Evolutionary conservation across 2,797 vertebrate genomes (phyloP), one percentile per base, ranked within the genome.

Genomic region (Amniataba percoides): DNA sequence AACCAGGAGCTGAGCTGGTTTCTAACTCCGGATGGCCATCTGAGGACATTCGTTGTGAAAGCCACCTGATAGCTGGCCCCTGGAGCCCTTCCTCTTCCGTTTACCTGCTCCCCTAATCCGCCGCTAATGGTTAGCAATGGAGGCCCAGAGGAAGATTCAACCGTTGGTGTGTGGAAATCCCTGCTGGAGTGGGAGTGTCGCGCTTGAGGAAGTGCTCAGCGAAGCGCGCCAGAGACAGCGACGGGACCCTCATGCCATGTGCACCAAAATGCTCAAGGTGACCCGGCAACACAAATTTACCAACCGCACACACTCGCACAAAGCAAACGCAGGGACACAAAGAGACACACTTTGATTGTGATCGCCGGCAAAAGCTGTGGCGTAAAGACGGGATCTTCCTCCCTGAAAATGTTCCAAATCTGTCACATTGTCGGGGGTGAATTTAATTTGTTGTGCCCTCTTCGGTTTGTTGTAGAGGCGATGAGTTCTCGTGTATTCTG

Each of bases 131-230:
- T 92, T 92, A 92, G 94, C 89, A 88, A 89, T 90, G 84, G 91
- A 88, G 91, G 90, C 95, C 93, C 90, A 81, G 91, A 93, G 91
- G 93, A 92, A 87, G 92, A 90, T 88, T 88, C 86, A 82, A 62
- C 83, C 74, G 69, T 65, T 86, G 88, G 85, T 83, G 89, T 92
- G 93, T 94, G 91, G 89, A 95, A 95, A 95, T 94, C 93, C 94
- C 95, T 94, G 91, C 91, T 91, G 92, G 94, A 92, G 91, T 90
- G 89, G 88, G 89, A 94, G 92, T 93, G 94, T 94, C 83, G 92
- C 92, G 94, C 94, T 95, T 94, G 89, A 93, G 82, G 81, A 92
- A 95, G 94, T 94, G 60, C 93, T 95, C 95, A 95, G 94, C 91
- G 88, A 95, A 95, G 95, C 95, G 89, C 81, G 48, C 88, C 88